Evolutionary conservation across 1,140 invertebrate species (phyloP), one percentile per base, ranked within the genome.

Genomic region (Glossosoma conforme): DNA sequence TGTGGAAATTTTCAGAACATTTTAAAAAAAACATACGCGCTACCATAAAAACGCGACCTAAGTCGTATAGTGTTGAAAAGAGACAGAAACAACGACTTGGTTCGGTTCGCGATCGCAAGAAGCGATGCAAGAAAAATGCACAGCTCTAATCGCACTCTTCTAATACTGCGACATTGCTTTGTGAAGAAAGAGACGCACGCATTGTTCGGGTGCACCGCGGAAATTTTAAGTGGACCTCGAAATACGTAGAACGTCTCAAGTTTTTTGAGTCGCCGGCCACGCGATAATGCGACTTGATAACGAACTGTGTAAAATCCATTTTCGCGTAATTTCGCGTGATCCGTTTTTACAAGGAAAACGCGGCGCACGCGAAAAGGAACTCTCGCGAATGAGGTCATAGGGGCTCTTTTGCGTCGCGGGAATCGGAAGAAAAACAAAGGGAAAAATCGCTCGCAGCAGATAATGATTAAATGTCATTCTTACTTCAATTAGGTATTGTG

Each of bases 381-480:
- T 19, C 17, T 38, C 10, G 17, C 6, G n/a, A 9, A 15, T 11
- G 17, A 13, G 15, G 2, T 18, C 19, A 17, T 38, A 38, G 20
- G 36, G 17, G 36, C 18, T 13, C 11, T 38, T 38, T 38, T 18
- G 14, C n/a, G n/a, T n/a, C n/a, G n/a, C n/a, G n/a, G n/a, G 13
- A 11, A 18, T 38, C 15, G 15, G 15, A 18, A n/a, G 24, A 28
- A 38, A 38, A 38, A 38, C 19, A 15, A 38, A 19, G 3, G 11
- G 13, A 18, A 38, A 38, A 38, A 38, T 17, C 36, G n/a, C 17
- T 38, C 19, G 14, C 18, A 17, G 11, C 17, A 18, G 36, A 38
- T 38, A 38, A 38, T 38, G 36, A 38, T 38, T 38, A 38, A 38
- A 38, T 38, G 36, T 38, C 36, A 38, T 38, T 38, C 15, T 38